Evolutionary conservation across 2,113 vertebrate species (phyloP), one percentile per base, ranked within the genome.

Genomic region (Psilopogon haemacephalus): DNA sequence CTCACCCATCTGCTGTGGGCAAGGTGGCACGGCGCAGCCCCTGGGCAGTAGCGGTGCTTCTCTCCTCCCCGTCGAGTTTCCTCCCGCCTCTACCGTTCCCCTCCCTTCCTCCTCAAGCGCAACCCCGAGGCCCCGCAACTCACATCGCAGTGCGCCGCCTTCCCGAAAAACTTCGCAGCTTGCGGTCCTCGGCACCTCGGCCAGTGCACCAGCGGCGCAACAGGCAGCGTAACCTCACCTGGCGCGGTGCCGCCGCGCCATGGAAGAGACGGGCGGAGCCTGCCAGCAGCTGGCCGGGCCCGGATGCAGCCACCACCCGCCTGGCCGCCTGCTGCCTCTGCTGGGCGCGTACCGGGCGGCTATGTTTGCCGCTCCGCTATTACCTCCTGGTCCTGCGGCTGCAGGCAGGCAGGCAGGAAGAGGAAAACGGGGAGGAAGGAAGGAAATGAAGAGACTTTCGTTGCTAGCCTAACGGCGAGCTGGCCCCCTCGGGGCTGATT

Each of bases 391-490:
- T 75, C 81, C 81, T 87, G 89, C 94, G 78, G 89, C 69, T 93
- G 94, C 83, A 2, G 73, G 82, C 63, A 67, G 28, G 82, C 23
- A 19, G 40, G 40, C 72, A 59, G 19, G 83, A 19, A 11, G 13
- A 44, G 18, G n/a, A 42, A n/a, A 23, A 28, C 32, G 77, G 24
- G 70, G 32, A 58, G 24, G 73, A 37, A 75, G 93, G 42, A 26
- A 69, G 58, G 12, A 64, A 37, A 82, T 94, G 91, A 93, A 93
- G 93, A 97, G 94, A 93, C 74, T 83, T 55, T 71, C 78, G 52
- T 35, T 15, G 40, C 69, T 69, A 3, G 79, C 86, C 0, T 35
- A 2, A 78, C 46, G 46, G 37, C 77, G 71, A 55, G 86, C 44
- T 84, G 77, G 24, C 56, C 33, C n/a, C 44, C 11, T 4, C 13